Evolutionary conservation across 2,888 invertebrate genomes (phyloP).

Genomic region (Hirtodrosophila trivittata): DNA sequence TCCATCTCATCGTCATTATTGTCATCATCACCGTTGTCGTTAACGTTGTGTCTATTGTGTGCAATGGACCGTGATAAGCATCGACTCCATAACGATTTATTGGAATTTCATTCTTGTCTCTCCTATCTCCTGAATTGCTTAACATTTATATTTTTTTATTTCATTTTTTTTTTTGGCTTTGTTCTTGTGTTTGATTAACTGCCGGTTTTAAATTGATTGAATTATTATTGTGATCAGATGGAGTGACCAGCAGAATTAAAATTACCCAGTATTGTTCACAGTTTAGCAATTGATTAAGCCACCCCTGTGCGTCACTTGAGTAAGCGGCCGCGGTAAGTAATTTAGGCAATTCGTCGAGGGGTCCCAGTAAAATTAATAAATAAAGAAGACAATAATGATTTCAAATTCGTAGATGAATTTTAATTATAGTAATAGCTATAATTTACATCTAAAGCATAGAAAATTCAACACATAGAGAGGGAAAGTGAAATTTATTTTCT

Average conservation of each 20-base stretch:
- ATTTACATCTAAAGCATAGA: too few species aligned
- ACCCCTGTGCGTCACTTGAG: too few species aligned
- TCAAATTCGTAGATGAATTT: too few species aligned
- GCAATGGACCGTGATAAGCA: constrained; percentile 72
- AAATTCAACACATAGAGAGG: too few species aligned
- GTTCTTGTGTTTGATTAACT: constrained; percentile 60
- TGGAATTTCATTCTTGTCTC: constrained; percentile 57
- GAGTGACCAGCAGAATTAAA: constrained; percentile 6
- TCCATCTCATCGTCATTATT: constrained; percentile 19
- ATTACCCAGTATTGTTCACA: too few species aligned
- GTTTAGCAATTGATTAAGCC: too few species aligned
- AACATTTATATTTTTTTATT: constrained; percentile 15
- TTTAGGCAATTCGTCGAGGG: too few species aligned
- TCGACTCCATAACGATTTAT: constrained; percentile 76
- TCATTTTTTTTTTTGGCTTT: constrained; percentile 22
- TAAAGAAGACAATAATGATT: too few species aligned
- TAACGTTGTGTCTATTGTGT: constrained; percentile 52
- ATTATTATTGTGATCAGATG: constrained; percentile 61
- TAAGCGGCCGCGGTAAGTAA: too few species aligned
- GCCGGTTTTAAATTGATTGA: constrained; percentile 73
- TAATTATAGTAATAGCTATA: too few species aligned
- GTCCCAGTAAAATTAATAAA: too few species aligned
- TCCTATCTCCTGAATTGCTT: constrained; percentile 10
- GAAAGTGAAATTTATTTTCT: too few species aligned
- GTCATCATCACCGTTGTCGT: constrained; percentile 1